These are phyloP conservation scores for Grammomys surdaster DNA, from an alignment of 2,113 vertebrate genomes.

Conservation along the genomic window DNA sequence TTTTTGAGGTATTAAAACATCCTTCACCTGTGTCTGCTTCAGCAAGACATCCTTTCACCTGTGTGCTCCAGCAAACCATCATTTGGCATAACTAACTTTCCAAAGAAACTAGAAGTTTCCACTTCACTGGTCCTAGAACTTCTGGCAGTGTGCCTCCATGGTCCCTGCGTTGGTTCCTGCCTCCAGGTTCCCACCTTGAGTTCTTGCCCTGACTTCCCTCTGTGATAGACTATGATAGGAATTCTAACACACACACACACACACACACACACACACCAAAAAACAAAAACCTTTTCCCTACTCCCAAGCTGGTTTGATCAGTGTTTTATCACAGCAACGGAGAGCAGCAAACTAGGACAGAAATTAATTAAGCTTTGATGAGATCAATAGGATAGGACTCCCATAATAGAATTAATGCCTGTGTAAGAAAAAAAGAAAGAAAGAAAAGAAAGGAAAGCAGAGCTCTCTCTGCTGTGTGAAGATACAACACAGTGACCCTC, in stretches of 20 bases:
- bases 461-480: neutral
- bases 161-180: neutral
- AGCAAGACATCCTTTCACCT: too few species aligned
- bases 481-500: neutral
- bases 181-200: neutral
- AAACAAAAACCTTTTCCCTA: neutral
- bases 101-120: too few species aligned
- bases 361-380: neutral
- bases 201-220: neutral
- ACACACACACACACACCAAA: too few species aligned
- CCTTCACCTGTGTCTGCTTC: too few species aligned
- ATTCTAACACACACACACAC: neutral
- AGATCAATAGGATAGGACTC: neutral
- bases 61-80: too few species aligned
- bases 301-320: neutral
- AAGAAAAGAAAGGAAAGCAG: neutral
- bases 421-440: too few species aligned
- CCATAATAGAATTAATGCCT: neutral
- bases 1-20: too few species aligned
- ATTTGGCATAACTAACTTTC: too few species aligned
- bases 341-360: neutral
- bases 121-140: neutral
- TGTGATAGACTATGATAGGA: neutral
- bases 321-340: neutral
- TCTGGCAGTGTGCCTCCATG: neutral